phyloP scores from a whole-genome alignment of 2,113 vertebrate species.

The Mohoua ochrocephala region DNA sequence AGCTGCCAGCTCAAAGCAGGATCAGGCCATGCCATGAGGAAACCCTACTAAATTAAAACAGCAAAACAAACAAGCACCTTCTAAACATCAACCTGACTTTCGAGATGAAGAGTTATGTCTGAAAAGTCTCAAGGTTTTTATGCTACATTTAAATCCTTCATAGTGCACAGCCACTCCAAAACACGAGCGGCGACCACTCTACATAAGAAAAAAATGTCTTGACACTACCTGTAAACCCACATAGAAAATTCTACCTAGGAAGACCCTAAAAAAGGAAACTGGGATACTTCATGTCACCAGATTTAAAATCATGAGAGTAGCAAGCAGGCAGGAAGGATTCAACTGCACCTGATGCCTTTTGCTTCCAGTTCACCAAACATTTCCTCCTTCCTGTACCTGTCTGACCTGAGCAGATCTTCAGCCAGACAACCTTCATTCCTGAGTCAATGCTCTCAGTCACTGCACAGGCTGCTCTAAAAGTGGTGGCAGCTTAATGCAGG shows the following conservation, averaged over 20 bases:
- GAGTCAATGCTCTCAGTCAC: background rate
- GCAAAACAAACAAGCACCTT: background rate
- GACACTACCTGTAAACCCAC: background rate
- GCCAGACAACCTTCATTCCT: background rate
- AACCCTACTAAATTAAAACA: background rate
- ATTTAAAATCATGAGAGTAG: background rate
- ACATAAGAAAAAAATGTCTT: background rate
- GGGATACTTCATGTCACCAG: background rate
- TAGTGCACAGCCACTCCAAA: background rate
- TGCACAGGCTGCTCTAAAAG: background rate
- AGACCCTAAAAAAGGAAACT: background rate
- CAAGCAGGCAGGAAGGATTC: background rate
- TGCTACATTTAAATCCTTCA: background rate
- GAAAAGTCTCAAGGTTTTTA: background rate
- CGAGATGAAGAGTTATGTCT: background rate
- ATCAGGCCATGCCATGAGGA: background rate
- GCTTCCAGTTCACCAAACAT: background rate
- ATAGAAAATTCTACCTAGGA: background rate
- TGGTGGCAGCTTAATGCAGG: background rate
- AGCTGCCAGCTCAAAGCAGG: background rate
- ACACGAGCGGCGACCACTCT: background rate
- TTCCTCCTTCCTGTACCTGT: background rate
- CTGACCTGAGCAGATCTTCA: background rate
- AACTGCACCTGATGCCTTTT: background rate
- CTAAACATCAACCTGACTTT: background rate